These are phyloP conservation scores for Chaetodon auriga DNA, from an alignment of 2,113 vertebrate genomes.

Conservation along the genomic window DNA sequence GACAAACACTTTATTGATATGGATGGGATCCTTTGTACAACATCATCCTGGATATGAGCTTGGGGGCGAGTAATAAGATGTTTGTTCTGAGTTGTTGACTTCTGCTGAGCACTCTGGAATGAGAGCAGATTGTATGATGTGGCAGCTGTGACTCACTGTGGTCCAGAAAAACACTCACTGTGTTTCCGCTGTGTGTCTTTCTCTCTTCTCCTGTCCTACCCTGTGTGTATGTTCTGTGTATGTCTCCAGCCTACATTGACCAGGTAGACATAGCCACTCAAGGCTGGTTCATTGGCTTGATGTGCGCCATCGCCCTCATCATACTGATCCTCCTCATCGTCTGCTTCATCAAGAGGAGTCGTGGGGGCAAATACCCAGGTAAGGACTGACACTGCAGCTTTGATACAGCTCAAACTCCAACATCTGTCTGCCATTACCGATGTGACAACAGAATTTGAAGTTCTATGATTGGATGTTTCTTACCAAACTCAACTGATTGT, in stretches of 20 bases:
- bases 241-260: conserved; percentile 91
- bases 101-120: not conserved
- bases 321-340: conserved; percentile 98
- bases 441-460: not conserved
- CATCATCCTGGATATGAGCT: not conserved
- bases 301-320: conserved; percentile 97
- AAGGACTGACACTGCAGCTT: conserved; percentile 4
- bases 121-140: not conserved
- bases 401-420: not conserved
- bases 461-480: not conserved
- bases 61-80: not conserved
- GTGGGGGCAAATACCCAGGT: conserved; percentile 98
- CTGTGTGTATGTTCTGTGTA: conserved; percentile 34
- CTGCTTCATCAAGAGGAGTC: conserved; percentile 98
- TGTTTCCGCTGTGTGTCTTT: conserved; percentile 8
- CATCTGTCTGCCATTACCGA: not conserved
- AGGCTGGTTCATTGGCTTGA: conserved; percentile 99
- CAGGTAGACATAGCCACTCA: conserved; percentile 96
- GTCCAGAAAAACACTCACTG: conserved; percentile 7
- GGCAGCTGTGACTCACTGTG: not conserved
- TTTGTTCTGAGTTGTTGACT: conserved; percentile 14
- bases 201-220: conserved; percentile 12
- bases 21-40: not conserved
- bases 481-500: not conserved
- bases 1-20: not conserved